Base-by-base conservation (phyloP, 2,797 vertebrate species). In the Pogoniulus pusillus region DNA sequence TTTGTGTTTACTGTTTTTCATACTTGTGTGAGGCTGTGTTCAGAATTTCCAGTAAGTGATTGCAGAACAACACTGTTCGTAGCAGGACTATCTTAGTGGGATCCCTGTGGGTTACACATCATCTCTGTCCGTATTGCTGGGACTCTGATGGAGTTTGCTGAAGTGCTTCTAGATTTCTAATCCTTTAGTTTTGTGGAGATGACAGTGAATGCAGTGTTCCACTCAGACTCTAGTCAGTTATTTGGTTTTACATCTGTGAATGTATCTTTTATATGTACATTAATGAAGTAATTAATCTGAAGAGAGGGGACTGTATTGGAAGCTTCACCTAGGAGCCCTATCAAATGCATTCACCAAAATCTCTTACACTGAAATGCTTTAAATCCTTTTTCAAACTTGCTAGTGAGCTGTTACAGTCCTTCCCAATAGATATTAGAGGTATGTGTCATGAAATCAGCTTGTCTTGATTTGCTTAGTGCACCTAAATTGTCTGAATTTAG, bases 51-150 rank as follows among this genome's bases (percentile, higher is more conserved):
- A 64, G 60, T 68, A 3, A 60, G 22, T 63, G 54, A 29, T 16
- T 84, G 41, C 39, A 79, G 81, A 76, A 59, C 32, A 68, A 41
- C 12, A 16, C 16, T 47, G 76, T 12, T 35, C 17, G 2, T 34
- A 54, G 58, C 14, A 77, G 45, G 23, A 30, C 55, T 29, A 0
- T 43, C 53, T 37, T 29, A 13, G 16, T 3, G 4, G 12, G 5
- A 2, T 51, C 15, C 23, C 1, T 2, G 3, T 4, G 12, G 57
- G 26, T 77, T 60, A 34, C 45, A 16, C 0, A 0, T 57, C 34
- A 15, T 69, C 47, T 59, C 23, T 68, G 35, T 37, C 27, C 9
- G 0, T 2, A 1, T 37, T 41, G 37, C 62, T 76, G 4, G 19
- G 15, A n/a, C 7, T 26, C 59, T 82, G 68, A 22, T 34, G 57